Base-by-base conservation (phyloP, 2,113 vertebrate species). In the Zosterops hypoxanthus region DNA sequence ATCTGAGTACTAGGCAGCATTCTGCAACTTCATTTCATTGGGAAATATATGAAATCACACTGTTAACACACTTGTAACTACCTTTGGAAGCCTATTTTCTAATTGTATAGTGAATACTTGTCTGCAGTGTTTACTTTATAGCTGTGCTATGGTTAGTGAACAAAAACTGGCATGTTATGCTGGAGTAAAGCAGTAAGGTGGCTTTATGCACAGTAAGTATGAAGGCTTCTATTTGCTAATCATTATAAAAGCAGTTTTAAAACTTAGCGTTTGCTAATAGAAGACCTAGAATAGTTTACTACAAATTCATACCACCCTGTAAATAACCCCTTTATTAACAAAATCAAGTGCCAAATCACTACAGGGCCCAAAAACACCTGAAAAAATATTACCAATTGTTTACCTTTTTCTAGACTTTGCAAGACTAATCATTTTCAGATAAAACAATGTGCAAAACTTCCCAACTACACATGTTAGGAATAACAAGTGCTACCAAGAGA, bases 241-340 rank as follows among this genome's bases (percentile, higher is more conserved):
- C 96, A 94, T 83, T 79, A 92, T 94, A 95, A 72, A 98, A 98
- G 98, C 98, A 98, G 81, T 97, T 96, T 98, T 92, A 96, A 96
- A 97, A 98, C 98, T 98, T 99, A 99, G 99, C 99, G 99, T 99
- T 98, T 98, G 97, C 98, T 97, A 96, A 97, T 86, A 96, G 89
- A 88, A 97, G 85, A 95, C 88, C 95, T 97, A 97, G 41, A 97
- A 97, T 93, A 94, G 82, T 96, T 97, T 95, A 97, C 94, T 97
- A 98, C 63, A 88, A 87, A 90, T 66, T 87, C 68, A 97, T 56
- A 97, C 94, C 97, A 97, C 97, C 97, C 97, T 97, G 98, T 95
- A 97, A 97, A 94, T 97, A 95, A 96, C 92, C 94, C 92, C 92
- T 96, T 97, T 92, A 97, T 94, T 77, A 97, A 97, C 36, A 94